Evolutionary conservation across 2,797 vertebrate species (phyloP), one percentile per base, ranked within the genome.

Genomic region (Chiroxiphia lanceolata): DNA sequence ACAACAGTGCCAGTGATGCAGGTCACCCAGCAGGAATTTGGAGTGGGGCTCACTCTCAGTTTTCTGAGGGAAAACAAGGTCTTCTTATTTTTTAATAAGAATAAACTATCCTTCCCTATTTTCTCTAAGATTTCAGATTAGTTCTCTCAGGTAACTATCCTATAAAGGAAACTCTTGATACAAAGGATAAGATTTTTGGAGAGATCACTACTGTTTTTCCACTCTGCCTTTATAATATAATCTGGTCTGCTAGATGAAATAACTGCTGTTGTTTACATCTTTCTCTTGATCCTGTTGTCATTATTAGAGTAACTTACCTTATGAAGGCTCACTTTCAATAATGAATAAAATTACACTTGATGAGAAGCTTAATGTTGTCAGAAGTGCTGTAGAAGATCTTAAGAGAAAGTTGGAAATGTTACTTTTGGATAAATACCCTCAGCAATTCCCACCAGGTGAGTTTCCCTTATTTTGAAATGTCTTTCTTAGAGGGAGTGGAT

Each of bases 301-400:
- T 94, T 68, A 31, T 61, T 88, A 98, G 97, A 40, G 68, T 79
- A 65, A 67, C 23, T 87, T 79, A 40, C 31, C 69, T 57, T 92
- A 42, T n/a, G 36, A 82, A 89, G 63, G 54, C 48, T 83, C 84
- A 65, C 40, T 50, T 74, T 68, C 83, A 87, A 48, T 51, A 45
- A 15, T 21, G 29, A 59, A 61, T 85, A 89, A 96, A 92, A 88
- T 83, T 70, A 51, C 53, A 20, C 71, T 96, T n/a, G 53, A 77
- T 57, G 56, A 74, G 53, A 97, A 96, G 84, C 87, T 97, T 54
- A 64, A 29, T 76, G 57, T 69, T 60, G 70, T 97, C 94, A 87
- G 71, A 67, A 83, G 20, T 26, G 89, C 93, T 18, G 90, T 98
- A 18, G 81, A 97, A 96, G 87, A 90, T 70, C 96, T 98, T 69